These are phyloP conservation scores for Poecilia gillii DNA, from an alignment of 2,797 vertebrate species.

Conservation along the genomic window DNA sequence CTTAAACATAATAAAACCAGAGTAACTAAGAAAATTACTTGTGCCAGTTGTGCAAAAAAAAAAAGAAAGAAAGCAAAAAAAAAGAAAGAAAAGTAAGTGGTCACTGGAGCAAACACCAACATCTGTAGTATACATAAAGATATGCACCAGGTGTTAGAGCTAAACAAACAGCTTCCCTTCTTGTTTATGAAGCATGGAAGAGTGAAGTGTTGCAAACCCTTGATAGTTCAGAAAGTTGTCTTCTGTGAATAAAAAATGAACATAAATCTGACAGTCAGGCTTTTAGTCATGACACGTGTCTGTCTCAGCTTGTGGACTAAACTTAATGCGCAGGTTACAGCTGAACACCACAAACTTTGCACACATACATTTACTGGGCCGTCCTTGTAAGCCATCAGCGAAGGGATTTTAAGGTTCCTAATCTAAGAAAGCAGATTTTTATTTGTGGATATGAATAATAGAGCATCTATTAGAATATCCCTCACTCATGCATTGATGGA, in stretches of 20 bases:
- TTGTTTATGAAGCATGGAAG: conserved; percentile 11
- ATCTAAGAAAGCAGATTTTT: conserved; percentile 81
- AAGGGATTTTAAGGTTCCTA: conserved; percentile 62
- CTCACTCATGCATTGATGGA: conserved; percentile 81
- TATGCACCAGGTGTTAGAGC: conserved; percentile 44
- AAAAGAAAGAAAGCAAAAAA: too few relatives aligned
- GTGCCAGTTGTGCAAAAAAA: neutral
- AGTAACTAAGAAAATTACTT: neutral
- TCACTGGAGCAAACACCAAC: neutral
- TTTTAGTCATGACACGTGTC: conserved; percentile 30
- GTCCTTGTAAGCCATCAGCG: conserved; percentile 54
- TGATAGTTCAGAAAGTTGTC: conserved; percentile 37
- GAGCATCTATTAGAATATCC: conserved; percentile 81
- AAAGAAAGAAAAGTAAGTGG: neutral
- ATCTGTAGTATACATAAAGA: conserved; percentile 14
- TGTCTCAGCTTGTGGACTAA: conserved; percentile 26
- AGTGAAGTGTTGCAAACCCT: conserved; percentile 19
- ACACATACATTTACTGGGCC: conserved; percentile 67
- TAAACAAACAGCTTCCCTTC: conserved; percentile 48
- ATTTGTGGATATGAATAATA: conserved; percentile 86
- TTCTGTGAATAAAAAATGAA: conserved; percentile 45
- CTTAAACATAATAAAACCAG: too few relatives aligned
- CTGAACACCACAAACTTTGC: conserved; percentile 58
- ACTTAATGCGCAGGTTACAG: conserved; percentile 60
- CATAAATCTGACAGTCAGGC: conserved; percentile 18